Evolutionary conservation across 2,797 vertebrate genomes (phyloP), one percentile per base, ranked within the genome.

Genomic region (Rhadinocentrus ornatus): DNA sequence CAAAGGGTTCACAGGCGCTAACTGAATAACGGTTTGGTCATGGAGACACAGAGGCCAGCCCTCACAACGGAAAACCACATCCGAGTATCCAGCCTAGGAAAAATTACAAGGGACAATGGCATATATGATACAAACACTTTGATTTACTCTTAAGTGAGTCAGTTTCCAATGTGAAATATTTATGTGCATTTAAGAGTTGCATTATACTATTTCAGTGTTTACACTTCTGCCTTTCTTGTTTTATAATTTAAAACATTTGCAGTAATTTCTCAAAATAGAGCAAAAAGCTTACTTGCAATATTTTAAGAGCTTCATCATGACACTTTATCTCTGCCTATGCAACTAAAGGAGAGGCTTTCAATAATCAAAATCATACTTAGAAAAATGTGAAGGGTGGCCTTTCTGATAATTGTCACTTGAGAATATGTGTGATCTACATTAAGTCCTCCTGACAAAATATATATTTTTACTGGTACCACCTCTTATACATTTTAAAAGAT

Each of bases 21-120:
- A 91, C 89, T 99, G 97, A 80, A 98, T 89, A 1, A 97, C 95
- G 0, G 97, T 96, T 75, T 95, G 95, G 66, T 96, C 95, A 0
- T 89, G 93, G 50, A 98, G 94, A 78, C 97, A 98, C 68, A 99
- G 88, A 1, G 97, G 97, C 97, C 97, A 99, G 79, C 97, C 97
- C 77, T 97, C 96, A 3, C 95, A 96, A 80, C 95, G 93, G 91
- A 98, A 98, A 82, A 98, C 92, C 86, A 95, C 90, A 75, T 96
- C 96, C 37, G 94, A 92, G 86, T 95, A 99, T 50, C 94, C 92
- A 78, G 96, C 96, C 97, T 99, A 39, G 37, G 69, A 35, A 72
- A 62, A 13, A 58, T 34, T 2, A 20, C 1, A 66, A 32, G 6
- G 4, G 53, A 32, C 15, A 44, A 56, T n/a, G 26, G 57, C 39